Evolutionary conservation across 2,113 vertebrate species (phyloP).

Genomic region (Onychostoma macrolepis): DNA sequence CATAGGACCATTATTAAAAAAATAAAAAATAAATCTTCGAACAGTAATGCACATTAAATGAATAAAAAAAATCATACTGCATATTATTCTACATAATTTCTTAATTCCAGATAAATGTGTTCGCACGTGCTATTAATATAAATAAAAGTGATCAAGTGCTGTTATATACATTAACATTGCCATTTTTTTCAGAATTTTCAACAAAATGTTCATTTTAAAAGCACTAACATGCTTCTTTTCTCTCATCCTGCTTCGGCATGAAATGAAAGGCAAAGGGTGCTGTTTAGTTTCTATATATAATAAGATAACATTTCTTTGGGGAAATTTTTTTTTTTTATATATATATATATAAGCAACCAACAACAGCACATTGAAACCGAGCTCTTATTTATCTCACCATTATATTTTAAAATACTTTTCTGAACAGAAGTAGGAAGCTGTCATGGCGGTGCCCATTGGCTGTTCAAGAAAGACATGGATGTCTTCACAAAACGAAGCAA

Average conservation of each 20-base stretch:
- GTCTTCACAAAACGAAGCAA: constrained; percentile 3
- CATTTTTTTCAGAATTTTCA: not conserved
- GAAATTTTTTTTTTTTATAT: too few species aligned
- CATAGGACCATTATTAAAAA: too few species aligned
- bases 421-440: not conserved
- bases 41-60: not conserved
- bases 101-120: not conserved
- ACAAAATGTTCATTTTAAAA: not conserved
- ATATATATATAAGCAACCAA: too few species aligned
- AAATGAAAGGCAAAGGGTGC: not conserved
- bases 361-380: not conserved
- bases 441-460: constrained; percentile 2
- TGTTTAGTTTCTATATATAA: not conserved
- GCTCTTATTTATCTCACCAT: not conserved
- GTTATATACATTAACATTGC: not conserved
- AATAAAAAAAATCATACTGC: not conserved
- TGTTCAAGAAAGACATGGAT: not conserved
- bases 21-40: not conserved
- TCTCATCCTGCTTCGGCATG: too few species aligned
- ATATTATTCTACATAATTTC: not conserved
- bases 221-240: not conserved
- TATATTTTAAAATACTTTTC: not conserved
- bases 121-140: not conserved
- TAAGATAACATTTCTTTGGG: not conserved
- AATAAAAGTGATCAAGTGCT: not conserved